Evolutionary conservation across 2,797 vertebrate genomes (phyloP), one percentile per base, ranked within the genome.

Genomic region (Oophaga sylvatica): DNA sequence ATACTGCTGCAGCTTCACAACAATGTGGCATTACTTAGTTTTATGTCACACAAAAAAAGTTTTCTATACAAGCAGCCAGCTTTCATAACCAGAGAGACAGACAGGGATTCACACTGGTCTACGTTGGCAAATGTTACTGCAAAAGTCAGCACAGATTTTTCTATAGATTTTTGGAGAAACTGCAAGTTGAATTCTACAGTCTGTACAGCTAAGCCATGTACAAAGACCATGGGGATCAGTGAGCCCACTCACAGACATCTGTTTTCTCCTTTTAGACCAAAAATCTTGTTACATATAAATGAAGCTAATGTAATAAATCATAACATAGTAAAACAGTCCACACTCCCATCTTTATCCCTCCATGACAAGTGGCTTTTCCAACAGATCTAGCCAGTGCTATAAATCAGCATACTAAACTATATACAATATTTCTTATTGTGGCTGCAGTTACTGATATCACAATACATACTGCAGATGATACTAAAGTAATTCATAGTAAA

Each of bases 111-210:
- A 22, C 81, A 83, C 12, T 73, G 56, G 56, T 35, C 57, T 73
- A 60, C 16, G 22, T 22, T 41, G 68, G 81, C 45, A 70, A 48
- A 82, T 67, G 31, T 48, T 68, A 45, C 20, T 68, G 63, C 80
- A 68, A 56, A 82, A 56, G 63, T 82, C 65, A 29, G 63, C 45
- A 82, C 65, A 82, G 65, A 22, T 48, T 83, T 83, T 71, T 71
- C 67, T 83, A 71, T 71, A 59, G 26, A 83, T 71, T 83, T 83
- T 59, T 71, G 53, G 48, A 71, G 48, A 3, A 57, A n/a, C 67
- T 60, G 67, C 48, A 48, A 68, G 63, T 20, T 45, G 60, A 80
- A 17, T 80, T 80, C 63, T 65, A 20, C 31, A 80, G 79, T 41
- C 79, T 80, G 79, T 80, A 63, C 79, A 63, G 79, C 79, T 53